These are phyloP conservation scores for Apomyelois bistriatella DNA, from an alignment of 2,888 invertebrate genomes.

Conservation along the genomic window DNA sequence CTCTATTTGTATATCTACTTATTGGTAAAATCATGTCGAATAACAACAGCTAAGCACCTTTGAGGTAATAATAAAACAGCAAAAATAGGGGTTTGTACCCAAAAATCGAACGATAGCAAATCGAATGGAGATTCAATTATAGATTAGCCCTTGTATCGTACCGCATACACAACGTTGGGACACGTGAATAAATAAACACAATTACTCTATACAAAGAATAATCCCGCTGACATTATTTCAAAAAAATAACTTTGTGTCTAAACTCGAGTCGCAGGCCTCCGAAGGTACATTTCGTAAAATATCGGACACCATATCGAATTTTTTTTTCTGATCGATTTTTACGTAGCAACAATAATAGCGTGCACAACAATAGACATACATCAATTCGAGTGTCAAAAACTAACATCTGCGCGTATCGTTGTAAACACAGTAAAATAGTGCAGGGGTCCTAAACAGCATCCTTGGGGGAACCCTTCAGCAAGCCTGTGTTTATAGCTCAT, in stretches of 20 bases:
- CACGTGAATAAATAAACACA: conserved; percentile 80
- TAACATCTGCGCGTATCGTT: conserved; percentile 76
- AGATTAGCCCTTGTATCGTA: conserved; percentile 72
- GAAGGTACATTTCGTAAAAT: conserved; percentile 57
- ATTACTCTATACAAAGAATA: conserved; percentile 71
- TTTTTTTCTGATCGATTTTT: conserved; percentile 65
- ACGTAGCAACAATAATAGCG: conserved; percentile 60
- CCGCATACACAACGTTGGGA: conserved; percentile 69
- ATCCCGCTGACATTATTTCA: conserved; percentile 68
- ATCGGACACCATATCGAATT: conserved; percentile 56
- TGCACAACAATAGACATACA: conserved; percentile 70
- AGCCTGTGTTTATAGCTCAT: conserved; percentile 76
- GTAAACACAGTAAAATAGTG: conserved; percentile 67
- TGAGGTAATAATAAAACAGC: conserved; percentile 31
- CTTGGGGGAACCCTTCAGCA: conserved; percentile 60
- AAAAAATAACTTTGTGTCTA: conserved; percentile 50
- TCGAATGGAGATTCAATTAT: conserved; percentile 77
- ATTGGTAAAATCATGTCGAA: conserved; percentile 17
- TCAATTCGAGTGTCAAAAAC: conserved; percentile 80
- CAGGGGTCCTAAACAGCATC: conserved; percentile 58
- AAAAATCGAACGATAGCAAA: conserved; percentile 66
- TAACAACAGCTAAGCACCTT: conserved; percentile 25
- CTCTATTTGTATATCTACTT: too few species aligned
- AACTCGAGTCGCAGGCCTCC: conserved; percentile 51
- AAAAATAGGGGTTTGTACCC: conserved; percentile 38